Evolutionary conservation across 2,888 invertebrate genomes (phyloP), one percentile per base, ranked within the genome.

Genomic region (Omphaloscelis lunosa): DNA sequence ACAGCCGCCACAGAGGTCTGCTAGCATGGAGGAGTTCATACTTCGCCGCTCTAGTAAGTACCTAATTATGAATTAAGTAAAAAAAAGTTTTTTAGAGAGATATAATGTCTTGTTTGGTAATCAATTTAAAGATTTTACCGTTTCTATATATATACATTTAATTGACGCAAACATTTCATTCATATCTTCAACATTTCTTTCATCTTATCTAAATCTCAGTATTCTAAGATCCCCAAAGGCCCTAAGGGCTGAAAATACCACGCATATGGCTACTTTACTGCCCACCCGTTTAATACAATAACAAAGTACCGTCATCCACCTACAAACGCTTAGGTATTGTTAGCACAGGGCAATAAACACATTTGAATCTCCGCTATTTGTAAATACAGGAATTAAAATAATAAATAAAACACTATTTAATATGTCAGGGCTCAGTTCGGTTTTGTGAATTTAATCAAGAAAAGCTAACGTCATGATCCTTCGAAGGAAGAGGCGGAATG

Each of bases 401-500:
- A 34, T 34, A 34, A 51, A 53, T n/a, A 29, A 62, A 80, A 20
- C 7, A 48, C 27, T 5, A 29, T 61, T 70, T 23, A 23, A n/a
- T 27, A 41, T 53, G 51, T 45, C 59, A 68, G 17, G 68, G 17
- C 45, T 39, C 9, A 39, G 20, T 53, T 12, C 4, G 17, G 45
- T 45, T 29, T 62, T 39, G 34, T 34, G 61, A 62, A 62, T 34
- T 48, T 23, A 56, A 80, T 53, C 23, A 17, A n/a, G n/a, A 12
- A 53, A 5, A 4, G 20, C 7, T 53, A 53, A 71, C 61, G 45
- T 80, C 51, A 45, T 41, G 9, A 23, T n/a, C 1, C 11, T 51
- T 51, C 23, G n/a, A n/a, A n/a, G n/a, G n/a, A n/a, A n/a, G n/a
- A n/a, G 34, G 34, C 3, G 34, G 34, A 34, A 34, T 3, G 34